phyloP scores from a whole-genome alignment of 2,113 vertebrate species.

The Pachypanchax playfairii region DNA sequence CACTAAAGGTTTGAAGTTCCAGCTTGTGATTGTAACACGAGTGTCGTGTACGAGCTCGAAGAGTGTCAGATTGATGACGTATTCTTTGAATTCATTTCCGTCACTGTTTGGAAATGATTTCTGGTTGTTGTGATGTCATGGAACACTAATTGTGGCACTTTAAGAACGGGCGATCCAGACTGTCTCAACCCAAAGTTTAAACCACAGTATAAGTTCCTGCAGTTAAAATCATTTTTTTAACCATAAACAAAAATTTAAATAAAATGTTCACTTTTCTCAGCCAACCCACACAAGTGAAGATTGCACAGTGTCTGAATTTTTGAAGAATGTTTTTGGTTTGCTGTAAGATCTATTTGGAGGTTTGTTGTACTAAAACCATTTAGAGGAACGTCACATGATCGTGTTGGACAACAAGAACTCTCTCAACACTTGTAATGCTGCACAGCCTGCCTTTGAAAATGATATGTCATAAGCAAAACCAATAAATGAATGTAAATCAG shows the following conservation, averaged over 20 bases:
- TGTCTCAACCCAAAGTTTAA: conserved; percentile 56
- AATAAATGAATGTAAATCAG: conserved; percentile 76
- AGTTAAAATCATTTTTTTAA: conserved; percentile 13
- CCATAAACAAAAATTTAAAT: too few relatives aligned
- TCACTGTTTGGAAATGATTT: conserved; percentile 32
- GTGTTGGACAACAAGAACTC: conserved; percentile 50
- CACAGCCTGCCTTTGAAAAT: conserved; percentile 71
- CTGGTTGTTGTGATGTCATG: conserved; percentile 55
- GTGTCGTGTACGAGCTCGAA: conserved; percentile 27
- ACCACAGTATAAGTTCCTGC: conserved; percentile 31
- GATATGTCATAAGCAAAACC: conserved; percentile 41
- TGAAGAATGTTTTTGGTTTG: conserved; percentile 53
- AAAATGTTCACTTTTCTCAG: conserved; percentile 32
- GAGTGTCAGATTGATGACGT: conserved; percentile 32
- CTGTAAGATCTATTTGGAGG: conserved; percentile 48
- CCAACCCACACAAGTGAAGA: conserved; percentile 48
- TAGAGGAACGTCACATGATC: conserved; percentile 35
- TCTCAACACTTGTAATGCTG: conserved; percentile 65
- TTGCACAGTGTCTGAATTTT: conserved; percentile 58
- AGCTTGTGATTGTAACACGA: conserved; percentile 30
- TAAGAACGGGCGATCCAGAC: conserved; percentile 40
- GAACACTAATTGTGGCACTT: conserved; percentile 57
- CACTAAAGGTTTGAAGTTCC: conserved; percentile 35
- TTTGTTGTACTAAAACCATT: conserved; percentile 38
- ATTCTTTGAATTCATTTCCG: conserved; percentile 40